Percentiles rank a stretch among this genome's conserved stretches.
These are phyloP conservation scores for Misgurnus mizolepis DNA, from an alignment of 2,113 vertebrate genomes.

Conservation along the genomic window DNA sequence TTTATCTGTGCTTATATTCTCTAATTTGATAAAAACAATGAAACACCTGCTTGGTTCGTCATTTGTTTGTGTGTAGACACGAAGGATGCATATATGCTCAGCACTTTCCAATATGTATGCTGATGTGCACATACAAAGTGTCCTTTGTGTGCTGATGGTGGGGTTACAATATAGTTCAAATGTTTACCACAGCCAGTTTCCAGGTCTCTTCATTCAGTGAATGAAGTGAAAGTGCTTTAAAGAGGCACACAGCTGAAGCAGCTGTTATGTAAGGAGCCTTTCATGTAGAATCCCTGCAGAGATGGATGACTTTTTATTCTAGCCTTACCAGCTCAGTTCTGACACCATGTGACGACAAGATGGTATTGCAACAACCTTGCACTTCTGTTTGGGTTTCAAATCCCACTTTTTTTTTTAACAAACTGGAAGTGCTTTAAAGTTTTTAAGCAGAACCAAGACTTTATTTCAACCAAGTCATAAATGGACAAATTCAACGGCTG, in stretches of 20 bases:
- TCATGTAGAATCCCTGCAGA: conserved; percentile 27
- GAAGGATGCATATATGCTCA: conserved; percentile 1
- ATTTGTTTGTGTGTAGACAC: conserved; percentile 1
- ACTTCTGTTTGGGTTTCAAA: not conserved
- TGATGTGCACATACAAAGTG: not conserved
- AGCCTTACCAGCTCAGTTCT: conserved; percentile 32
- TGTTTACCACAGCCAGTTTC: conserved; percentile 23
- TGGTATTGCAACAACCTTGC: conserved; percentile 30
- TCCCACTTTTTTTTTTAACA: not conserved
- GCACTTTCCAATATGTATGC: conserved; percentile 8
- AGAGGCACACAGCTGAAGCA: conserved; percentile 25
- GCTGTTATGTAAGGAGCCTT: conserved; percentile 31
- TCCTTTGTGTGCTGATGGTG: conserved; percentile 6
- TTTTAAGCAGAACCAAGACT: too few species aligned
- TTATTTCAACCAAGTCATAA: too few species aligned
- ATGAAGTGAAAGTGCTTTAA: conserved; percentile 26
- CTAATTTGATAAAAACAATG: not conserved
- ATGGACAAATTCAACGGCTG: too few species aligned
- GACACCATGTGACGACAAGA: conserved; percentile 39
- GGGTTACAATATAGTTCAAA: conserved; percentile 14
- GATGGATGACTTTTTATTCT: conserved; percentile 22
- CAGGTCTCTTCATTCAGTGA: conserved; percentile 18
- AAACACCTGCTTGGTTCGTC: conserved; percentile 19
- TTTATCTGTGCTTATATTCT: conserved; percentile 16
- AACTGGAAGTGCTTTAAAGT: too few species aligned